Evolutionary conservation across 2,797 vertebrate genomes (phyloP).

Genomic region (Hapalemur alaotrensis): DNA sequence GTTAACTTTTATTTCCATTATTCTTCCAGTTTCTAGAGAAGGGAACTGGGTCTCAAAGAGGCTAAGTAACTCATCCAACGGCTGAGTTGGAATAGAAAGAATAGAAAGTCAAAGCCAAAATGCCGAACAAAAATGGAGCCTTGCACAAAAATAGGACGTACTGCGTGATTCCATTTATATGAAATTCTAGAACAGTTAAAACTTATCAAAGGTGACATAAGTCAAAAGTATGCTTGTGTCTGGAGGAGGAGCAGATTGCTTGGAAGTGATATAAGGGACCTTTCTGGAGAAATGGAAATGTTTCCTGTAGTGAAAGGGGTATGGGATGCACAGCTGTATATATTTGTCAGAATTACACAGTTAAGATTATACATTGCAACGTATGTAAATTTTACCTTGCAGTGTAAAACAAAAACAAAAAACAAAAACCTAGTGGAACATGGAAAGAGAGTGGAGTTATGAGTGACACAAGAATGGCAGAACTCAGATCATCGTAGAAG

Average conservation of each 20-base stretch:
- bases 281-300: background rate
- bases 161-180: background rate
- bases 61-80: background rate
- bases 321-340: background rate
- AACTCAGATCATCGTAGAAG: background rate
- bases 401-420: background rate
- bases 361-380: background rate
- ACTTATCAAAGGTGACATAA: background rate
- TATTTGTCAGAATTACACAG: background rate
- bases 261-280: background rate
- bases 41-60: background rate
- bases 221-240: background rate
- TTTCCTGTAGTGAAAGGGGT: background rate
- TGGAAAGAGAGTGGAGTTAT: rapidly evolving
- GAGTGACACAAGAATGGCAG: background rate
- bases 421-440: background rate
- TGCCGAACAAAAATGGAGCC: background rate
- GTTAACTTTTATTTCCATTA: background rate
- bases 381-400: background rate
- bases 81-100: background rate
- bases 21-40: background rate
- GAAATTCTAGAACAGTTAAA: background rate
- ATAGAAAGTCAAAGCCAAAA: background rate
- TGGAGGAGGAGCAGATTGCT: background rate
- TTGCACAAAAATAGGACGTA: background rate